Evolutionary conservation across 2,797 vertebrate genomes (phyloP), one percentile per base, ranked within the genome.

Genomic region (Acestrorhynchus altus): DNA sequence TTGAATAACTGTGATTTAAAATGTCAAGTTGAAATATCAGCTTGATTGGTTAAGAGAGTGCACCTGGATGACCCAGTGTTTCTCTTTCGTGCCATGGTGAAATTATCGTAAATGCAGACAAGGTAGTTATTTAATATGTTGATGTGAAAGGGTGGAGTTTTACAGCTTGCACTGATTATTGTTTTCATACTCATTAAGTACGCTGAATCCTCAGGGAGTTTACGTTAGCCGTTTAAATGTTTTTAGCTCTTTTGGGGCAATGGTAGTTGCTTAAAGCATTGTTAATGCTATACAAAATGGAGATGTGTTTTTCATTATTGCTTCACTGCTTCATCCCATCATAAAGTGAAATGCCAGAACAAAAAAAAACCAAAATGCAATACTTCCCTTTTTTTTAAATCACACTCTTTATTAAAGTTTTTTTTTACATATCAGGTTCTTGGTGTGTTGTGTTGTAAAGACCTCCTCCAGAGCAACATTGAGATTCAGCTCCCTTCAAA

Each of bases 101-200:
- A 78, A 78, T 56, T 73, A 60, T 72, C 18, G 8, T 67, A 84
- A 72, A 82, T 77, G 57, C 59, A 9, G 4, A 15, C 61, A n/a
- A 31, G 40, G 70, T 26, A 11, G 22, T 63, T 81, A 54, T 81
- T 74, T 71, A 71, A 67, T 64, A 20, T 66, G 49, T 22, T 76
- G 44, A 83, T 67, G 31, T 61, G 22, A 57, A 42, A 44, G 59
- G 52, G 60, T 51, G 56, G 24, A 68, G 61, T n/a, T 78, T 80
- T 72, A 54, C 47, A 26, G 47, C 9, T 6, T 77, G 28, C 52
- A 31, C 18, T 52, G 56, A 68, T 81, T 26, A 81, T 81, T 71
- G 65, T 71, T 84, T 77, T 73, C 22, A 64, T 76, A 59, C 57
- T 71, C 44, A 61, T 77, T 67, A 74, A 77, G 77, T 60, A 77